These are phyloP conservation scores for Salvelinus alpinus DNA, from an alignment of 2,113 vertebrate species.

Conservation along the genomic window DNA sequence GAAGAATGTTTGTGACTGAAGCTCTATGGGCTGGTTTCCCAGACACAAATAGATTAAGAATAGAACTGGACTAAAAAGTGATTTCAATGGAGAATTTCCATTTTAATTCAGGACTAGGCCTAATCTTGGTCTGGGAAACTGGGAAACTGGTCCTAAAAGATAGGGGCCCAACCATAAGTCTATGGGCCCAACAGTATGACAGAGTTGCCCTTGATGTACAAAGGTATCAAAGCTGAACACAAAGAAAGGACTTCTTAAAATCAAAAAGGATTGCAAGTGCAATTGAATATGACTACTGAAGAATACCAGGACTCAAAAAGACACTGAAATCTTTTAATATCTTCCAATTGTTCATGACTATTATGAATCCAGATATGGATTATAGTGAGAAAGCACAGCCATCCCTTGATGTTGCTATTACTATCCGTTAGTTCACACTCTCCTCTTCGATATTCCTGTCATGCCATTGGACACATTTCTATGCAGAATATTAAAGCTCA, in stretches of 20 bases:
- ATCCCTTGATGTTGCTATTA: background rate
- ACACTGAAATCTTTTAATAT: background rate
- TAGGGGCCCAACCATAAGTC: background rate
- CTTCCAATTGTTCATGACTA: background rate
- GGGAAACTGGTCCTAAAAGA: background rate
- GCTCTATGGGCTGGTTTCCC: slow-evolving; percentile 25
- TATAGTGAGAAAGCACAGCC: background rate
- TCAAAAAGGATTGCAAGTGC: background rate
- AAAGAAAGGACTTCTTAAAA: background rate
- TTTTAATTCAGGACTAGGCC: background rate
- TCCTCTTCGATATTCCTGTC: slow-evolving; percentile 55
- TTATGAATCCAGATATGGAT: background rate
- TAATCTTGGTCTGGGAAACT: slow-evolving; percentile 7
- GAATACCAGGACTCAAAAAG: background rate
- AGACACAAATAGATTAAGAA: too few relatives aligned
- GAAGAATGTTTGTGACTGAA: slow-evolving; percentile 46
- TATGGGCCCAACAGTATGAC: background rate
- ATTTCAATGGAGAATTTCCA: too few relatives aligned
- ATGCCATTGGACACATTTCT: slow-evolving; percentile 39
- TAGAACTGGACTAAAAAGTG: too few relatives aligned
- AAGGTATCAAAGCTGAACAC: background rate
- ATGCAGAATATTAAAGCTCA: slow-evolving; percentile 45
- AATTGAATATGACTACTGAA: background rate
- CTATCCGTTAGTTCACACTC: slow-evolving; percentile 9
- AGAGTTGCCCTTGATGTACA: too few relatives aligned